A percentile compares a stretch with the other conserved stretches of the same genome.
Conservation (phyloP, 1,140 invertebrate species). For the Pectinophora gossypiella region DNA sequence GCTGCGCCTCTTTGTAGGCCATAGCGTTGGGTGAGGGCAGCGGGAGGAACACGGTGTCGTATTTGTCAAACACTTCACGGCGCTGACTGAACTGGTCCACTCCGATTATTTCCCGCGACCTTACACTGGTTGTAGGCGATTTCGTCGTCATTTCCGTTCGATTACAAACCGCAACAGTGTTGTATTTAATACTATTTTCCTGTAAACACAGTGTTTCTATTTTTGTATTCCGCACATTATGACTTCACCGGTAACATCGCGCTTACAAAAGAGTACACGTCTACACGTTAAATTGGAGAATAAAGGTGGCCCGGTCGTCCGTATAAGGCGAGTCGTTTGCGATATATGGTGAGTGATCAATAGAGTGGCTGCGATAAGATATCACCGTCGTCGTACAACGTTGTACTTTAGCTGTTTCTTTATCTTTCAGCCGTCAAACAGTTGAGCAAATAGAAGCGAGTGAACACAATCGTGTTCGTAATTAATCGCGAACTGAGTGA, state of each 20-base stretch:
- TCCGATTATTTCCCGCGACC: conserved; percentile 67
- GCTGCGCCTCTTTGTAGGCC: conserved; percentile 48
- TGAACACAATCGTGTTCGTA: conserved; percentile 55
- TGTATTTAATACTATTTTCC: conserved; percentile 72
- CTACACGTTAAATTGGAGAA: conserved; percentile 66
- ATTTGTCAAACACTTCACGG: conserved; percentile 66
- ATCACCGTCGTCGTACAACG: conserved; percentile 42
- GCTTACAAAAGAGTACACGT: conserved; percentile 57
- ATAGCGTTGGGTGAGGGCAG: conserved; percentile 33
- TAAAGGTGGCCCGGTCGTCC: conserved; percentile 63
- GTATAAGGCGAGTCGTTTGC: conserved; percentile 59
- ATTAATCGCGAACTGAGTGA: conserved; percentile 61
- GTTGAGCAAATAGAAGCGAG: conserved; percentile 67
- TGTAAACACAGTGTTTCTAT: conserved; percentile 68
- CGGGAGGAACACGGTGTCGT: conserved; percentile 63
- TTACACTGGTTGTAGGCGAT: conserved; percentile 67
- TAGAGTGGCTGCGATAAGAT: conserved; percentile 68
- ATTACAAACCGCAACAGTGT: conserved; percentile 70
- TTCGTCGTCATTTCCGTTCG: conserved; percentile 66
- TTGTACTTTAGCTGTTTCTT: conserved; percentile 53
- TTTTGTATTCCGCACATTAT: conserved; percentile 66
- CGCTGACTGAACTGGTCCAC: conserved; percentile 66
- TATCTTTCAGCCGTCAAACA: conserved; percentile 66
- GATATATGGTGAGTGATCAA: conserved; percentile 69
- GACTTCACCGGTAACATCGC: conserved; percentile 70